These are phyloP conservation scores for Amphipyra berbera DNA, from an alignment of 2,888 invertebrate genomes.

Conservation along the genomic window DNA sequence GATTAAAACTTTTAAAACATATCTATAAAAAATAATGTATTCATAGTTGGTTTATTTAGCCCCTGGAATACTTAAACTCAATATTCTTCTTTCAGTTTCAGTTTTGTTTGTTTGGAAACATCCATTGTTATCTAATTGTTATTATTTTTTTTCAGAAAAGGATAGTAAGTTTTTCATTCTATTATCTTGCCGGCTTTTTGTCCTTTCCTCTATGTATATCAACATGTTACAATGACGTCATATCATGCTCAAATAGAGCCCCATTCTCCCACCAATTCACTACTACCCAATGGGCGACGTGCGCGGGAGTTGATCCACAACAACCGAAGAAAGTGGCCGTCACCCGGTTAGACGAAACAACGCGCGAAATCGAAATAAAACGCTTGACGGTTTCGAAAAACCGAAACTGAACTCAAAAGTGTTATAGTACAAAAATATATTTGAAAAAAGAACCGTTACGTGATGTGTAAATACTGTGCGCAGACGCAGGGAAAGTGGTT, in stretches of 20 bases:
- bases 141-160: too few species aligned
- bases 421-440: constrained; percentile 16
- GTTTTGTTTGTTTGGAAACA: too few species aligned
- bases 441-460: constrained; percentile 10
- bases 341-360: constrained; percentile 44
- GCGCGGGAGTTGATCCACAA: constrained; percentile 72
- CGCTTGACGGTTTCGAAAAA: constrained; percentile 27
- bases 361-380: constrained; percentile 27
- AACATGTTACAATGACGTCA: constrained; percentile 17
- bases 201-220: too few species aligned
- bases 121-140: too few species aligned
- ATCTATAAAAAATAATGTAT: too few species aligned
- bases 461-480: constrained; percentile 34
- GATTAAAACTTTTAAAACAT: too few species aligned
- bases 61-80: too few species aligned
- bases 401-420: constrained; percentile 21
- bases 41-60: too few species aligned
- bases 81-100: too few species aligned
- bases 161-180: too few species aligned
- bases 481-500: constrained; percentile 38
- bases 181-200: too few species aligned
- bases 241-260: constrained; percentile 26
- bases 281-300: constrained; percentile 62
- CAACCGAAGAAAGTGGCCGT: constrained; percentile 77
- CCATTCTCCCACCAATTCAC: constrained; percentile 74